Evolutionary conservation across 2,113 vertebrate species (phyloP), one percentile per base, ranked within the genome.

Genomic region (Ancistrus triradiatus): DNA sequence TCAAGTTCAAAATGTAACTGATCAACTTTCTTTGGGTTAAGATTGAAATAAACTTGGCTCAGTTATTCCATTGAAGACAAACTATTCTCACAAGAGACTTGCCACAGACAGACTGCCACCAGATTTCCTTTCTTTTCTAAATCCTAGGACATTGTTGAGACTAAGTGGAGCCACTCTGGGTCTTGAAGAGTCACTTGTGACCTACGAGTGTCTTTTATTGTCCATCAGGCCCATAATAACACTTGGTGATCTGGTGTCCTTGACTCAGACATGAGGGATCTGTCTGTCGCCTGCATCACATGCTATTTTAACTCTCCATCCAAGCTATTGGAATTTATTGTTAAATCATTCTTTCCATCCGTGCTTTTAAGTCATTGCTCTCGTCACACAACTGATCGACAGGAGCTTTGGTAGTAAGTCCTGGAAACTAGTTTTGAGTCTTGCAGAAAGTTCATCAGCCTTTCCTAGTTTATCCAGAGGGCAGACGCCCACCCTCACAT

Each of bases 81-180:
- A n/a, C n/a, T n/a, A n/a, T n/a, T n/a, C n/a, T n/a, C n/a, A n/a
- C n/a, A n/a, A n/a, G n/a, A n/a, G n/a, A n/a, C n/a, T n/a, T n/a
- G n/a, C n/a, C n/a, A n/a, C n/a, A 31, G 43, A 46, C 7, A 15
- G 24, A 14, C 25, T 31, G 3, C 4, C 18, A 53, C 6, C 49
- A 28, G 7, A 14, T 18, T 14, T 17, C 8, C 7, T 17, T 19
- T 22, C 13, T 19, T 14, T 47, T 19, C 22, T 7, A 47, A 47
- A 38, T 37, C 8, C 21, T 42, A 9, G 3, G 13, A 42, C 38
- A 33, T 55, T 53, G 13, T 15, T 55, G 63, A 65, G 51, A 65
- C 63, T 11, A 25, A 37, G 27, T 47, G 63, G 51, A 56, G 63
- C 51, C 63, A 57, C 43, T 52, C 51, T 14, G 42, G 42, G 1